These are phyloP conservation scores for Chymomyza caudatula DNA, from an alignment of 2,888 invertebrate species.

Conservation along the genomic window DNA sequence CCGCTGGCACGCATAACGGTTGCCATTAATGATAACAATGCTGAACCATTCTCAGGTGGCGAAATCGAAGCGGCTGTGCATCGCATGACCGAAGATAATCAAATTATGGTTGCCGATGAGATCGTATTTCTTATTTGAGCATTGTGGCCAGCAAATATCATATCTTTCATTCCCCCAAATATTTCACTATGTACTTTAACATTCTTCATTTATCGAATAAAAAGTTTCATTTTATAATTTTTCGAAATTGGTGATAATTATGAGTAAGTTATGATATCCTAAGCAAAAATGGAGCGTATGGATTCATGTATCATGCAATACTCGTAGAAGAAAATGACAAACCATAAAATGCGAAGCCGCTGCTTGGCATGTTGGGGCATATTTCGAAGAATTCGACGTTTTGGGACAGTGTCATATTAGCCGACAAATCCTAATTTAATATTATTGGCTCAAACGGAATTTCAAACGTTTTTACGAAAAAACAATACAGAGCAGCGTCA, in stretches of 20 bases:
- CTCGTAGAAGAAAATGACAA: too few species aligned
- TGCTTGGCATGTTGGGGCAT: too few species aligned
- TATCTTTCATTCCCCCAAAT: constrained; percentile 1
- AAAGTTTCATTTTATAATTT: background rate
- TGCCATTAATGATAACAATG: constrained; percentile 83
- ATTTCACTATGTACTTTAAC: background rate
- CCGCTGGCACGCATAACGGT: constrained; percentile 83
- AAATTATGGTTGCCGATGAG: constrained; percentile 93
- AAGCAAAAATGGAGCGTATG: too few species aligned
- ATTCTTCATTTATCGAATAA: background rate
- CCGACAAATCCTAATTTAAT: too few species aligned
- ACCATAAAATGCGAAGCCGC: too few species aligned
- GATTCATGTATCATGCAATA: too few species aligned
- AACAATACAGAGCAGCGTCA: too few species aligned
- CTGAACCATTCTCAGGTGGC: constrained; percentile 81
- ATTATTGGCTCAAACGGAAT: too few species aligned
- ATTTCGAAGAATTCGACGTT: too few species aligned
- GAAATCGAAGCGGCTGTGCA: constrained; percentile 90
- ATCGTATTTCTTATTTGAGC: constrained; percentile 89
- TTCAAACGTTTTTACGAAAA: too few species aligned
- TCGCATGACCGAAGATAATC: constrained; percentile 92
- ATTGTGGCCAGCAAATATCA: background rate
- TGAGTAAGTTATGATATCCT: too few species aligned
- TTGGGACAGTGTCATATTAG: too few species aligned
- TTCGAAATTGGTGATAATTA: background rate